These are phyloP conservation scores for Xiphophorus couchianus DNA, from an alignment of 2,113 vertebrate species.

Conservation along the genomic window DNA sequence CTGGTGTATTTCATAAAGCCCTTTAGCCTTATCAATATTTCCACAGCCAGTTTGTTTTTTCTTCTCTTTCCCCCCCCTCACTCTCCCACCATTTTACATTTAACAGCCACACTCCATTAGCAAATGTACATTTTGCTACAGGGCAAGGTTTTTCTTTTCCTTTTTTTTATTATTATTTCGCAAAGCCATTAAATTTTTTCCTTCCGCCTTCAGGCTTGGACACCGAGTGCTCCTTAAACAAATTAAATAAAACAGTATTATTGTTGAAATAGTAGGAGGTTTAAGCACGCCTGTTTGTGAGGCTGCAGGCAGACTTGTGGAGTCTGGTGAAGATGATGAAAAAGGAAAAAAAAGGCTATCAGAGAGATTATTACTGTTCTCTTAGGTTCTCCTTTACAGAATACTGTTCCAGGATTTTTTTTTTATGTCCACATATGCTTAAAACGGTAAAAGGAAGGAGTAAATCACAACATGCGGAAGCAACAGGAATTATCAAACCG, in stretches of 20 bases:
- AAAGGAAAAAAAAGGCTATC: slow-evolving; percentile 2
- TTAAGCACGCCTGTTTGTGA: slow-evolving; percentile 28
- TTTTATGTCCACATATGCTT: slow-evolving; percentile 35
- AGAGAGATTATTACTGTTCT: slow-evolving; percentile 13
- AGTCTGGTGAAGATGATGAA: background rate
- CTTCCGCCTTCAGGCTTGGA: slow-evolving; percentile 59
- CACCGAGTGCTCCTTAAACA: slow-evolving; percentile 66
- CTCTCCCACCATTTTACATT: slow-evolving; percentile 61
- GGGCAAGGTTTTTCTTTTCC: slow-evolving; percentile 14
- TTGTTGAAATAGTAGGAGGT: slow-evolving; percentile 62
- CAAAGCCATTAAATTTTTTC: slow-evolving; percentile 67
- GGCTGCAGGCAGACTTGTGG: slow-evolving; percentile 30
- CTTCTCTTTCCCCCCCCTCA: background rate
- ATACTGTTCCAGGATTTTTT: slow-evolving; percentile 17
- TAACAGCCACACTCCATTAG: slow-evolving; percentile 73
- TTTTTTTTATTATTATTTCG: background rate
- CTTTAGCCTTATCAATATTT: slow-evolving; percentile 68
- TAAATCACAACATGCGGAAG: slow-evolving; percentile 18
- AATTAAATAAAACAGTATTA: slow-evolving; percentile 58
- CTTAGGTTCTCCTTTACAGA: background rate
- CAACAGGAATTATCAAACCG: slow-evolving; percentile 36
- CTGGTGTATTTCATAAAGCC: slow-evolving; percentile 42
- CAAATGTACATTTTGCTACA: slow-evolving; percentile 69
- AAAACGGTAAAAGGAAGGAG: slow-evolving; percentile 24
- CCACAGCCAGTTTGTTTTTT: slow-evolving; percentile 66